Evolutionary conservation across 2,113 vertebrate genomes (phyloP).

Genomic region (Tautogolabrus adspersus): DNA sequence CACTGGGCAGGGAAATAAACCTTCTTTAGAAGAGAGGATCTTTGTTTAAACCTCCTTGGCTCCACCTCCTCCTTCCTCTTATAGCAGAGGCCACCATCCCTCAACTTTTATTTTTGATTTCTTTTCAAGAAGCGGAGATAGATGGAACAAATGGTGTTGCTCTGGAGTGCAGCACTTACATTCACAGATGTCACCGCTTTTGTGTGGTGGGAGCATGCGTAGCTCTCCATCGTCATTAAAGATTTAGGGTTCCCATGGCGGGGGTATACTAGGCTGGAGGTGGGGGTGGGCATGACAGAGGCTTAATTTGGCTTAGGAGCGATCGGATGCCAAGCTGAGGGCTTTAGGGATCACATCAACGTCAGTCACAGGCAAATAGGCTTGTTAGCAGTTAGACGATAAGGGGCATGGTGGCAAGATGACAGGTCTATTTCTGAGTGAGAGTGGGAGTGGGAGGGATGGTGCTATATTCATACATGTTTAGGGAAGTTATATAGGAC

Average conservation of each 20-base stretch:
- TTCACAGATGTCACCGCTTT: conserved; percentile 86
- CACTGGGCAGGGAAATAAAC: conserved; percentile 64
- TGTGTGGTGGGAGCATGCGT: conserved; percentile 74
- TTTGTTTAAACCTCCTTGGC: conserved; percentile 77
- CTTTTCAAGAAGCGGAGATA: conserved; percentile 77
- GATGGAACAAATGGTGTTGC: conserved; percentile 80
- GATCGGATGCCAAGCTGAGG: conserved; percentile 76
- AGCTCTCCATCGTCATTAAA: conserved; percentile 85
- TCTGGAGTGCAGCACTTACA: conserved; percentile 80
- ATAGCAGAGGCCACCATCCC: conserved; percentile 55
- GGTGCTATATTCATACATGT: conserved; percentile 39
- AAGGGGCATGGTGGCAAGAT: conserved; percentile 70
- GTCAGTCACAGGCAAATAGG: conserved; percentile 82
- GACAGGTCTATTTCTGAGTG: conserved; percentile 78
- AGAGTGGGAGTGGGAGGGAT: conserved; percentile 53
- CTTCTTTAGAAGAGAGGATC: conserved; percentile 68
- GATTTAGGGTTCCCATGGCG: conserved; percentile 85
- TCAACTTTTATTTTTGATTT: conserved; percentile 82
- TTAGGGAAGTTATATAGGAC: conserved; percentile 52
- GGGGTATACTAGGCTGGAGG: conserved; percentile 67
- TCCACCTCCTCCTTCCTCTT: conserved; percentile 64
- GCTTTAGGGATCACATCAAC: conserved; percentile 82
- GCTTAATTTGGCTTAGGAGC: conserved; percentile 84
- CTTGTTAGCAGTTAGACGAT: conserved; percentile 80
- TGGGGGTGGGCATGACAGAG: conserved; percentile 80